phyloP scores from a whole-genome alignment of 2,113 vertebrate species.

The Ictalurus furcatus region DNA sequence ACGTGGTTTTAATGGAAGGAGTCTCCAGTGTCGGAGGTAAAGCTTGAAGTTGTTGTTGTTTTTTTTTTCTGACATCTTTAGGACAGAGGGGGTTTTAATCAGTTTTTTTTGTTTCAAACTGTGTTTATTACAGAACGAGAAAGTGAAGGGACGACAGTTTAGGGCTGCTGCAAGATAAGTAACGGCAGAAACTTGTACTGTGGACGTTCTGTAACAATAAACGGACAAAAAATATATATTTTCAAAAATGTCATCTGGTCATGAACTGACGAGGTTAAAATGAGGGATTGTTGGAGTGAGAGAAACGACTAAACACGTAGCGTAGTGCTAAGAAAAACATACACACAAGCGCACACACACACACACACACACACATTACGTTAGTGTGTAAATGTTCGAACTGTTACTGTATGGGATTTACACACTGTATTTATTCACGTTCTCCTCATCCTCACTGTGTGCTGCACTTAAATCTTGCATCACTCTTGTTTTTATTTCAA shows the following conservation, averaged over 20 bases:
- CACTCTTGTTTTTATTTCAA: background rate
- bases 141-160: background rate
- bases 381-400: background rate
- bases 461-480: background rate
- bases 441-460: background rate
- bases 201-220: background rate
- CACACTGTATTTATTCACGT: background rate
- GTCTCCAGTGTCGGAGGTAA: background rate
- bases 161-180: background rate
- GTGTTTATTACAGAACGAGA: background rate
- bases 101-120: background rate
- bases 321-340: background rate
- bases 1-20: background rate
- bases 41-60: too few species aligned
- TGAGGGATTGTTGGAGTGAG: background rate
- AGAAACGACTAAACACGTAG: background rate
- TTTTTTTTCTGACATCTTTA: background rate
- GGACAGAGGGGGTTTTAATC: background rate
- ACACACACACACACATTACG: background rate
- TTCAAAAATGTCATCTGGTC: background rate
- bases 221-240: background rate
- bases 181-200: background rate
- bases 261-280: background rate
- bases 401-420: background rate
- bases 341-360: background rate